Conservation (phyloP, 2,888 invertebrate species). For the Reticulitermes lucifugus region DNA sequence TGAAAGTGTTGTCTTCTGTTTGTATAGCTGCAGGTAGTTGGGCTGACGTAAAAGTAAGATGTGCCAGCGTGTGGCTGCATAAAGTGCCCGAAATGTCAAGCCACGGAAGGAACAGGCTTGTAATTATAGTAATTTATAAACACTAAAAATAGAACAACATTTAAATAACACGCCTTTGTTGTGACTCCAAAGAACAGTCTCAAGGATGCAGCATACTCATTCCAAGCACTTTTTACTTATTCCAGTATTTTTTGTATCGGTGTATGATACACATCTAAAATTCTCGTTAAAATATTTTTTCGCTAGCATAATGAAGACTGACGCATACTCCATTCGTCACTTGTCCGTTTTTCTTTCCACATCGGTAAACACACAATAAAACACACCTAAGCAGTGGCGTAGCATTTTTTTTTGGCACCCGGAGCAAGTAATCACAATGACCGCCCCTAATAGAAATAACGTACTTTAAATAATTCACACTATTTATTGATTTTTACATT, state of each 20-base stretch:
- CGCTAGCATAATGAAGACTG: background rate
- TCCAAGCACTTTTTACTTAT: background rate
- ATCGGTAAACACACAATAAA: no score
- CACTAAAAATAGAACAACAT: background rate
- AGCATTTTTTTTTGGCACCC: no score
- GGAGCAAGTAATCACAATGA: no score
- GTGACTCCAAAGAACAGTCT: conserved; percentile 19
- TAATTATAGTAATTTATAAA: background rate
- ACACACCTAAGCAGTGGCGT: no score
- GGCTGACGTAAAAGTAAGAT: background rate
- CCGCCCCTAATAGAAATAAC: no score
- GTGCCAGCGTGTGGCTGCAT: background rate
- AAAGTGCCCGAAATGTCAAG: background rate
- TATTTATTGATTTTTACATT: no score
- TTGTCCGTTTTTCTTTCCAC: background rate
- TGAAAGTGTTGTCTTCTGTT: background rate
- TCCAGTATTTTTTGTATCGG: background rate
- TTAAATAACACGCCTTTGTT: background rate
- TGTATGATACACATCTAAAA: background rate
- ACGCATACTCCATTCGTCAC: background rate
- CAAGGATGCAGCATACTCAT: background rate
- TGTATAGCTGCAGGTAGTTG: background rate
- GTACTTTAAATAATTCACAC: no score
- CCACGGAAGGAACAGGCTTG: background rate
- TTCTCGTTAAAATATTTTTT: background rate